Conservation (phyloP, 2,888 invertebrate genomes). For the Pseudococcus viburni region DNA sequence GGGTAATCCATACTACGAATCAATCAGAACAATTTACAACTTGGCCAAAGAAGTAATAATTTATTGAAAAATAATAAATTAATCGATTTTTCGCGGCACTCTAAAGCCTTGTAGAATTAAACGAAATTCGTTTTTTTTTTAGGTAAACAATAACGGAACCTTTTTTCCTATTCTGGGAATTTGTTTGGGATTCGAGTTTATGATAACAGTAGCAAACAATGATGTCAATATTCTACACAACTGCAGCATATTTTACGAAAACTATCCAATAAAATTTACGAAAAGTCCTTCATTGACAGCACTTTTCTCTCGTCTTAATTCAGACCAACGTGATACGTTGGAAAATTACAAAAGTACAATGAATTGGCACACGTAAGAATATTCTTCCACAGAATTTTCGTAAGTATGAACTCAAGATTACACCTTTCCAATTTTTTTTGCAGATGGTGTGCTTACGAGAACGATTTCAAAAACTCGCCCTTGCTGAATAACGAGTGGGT, state of each 20-base stretch:
- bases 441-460: constrained; percentile 47
- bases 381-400: too few species aligned
- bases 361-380: constrained; percentile 52
- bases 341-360: constrained; percentile 10
- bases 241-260: constrained; percentile 41
- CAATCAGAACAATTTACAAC: constrained; percentile 77
- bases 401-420: too few species aligned
- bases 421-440: background rate
- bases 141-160: constrained; percentile 78
- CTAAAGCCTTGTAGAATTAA: too few species aligned
- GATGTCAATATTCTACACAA: constrained; percentile 1
- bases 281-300: background rate
- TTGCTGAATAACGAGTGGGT: constrained; percentile 15
- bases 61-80: too few species aligned
- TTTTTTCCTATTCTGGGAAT: constrained; percentile 91
- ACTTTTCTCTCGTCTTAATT: constrained; percentile 23
- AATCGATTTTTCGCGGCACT: too few species aligned
- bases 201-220: constrained; percentile 76
- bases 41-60: constrained; percentile 69
- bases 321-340: background rate
- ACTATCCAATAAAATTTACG: constrained; percentile 37
- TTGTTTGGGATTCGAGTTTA: constrained; percentile 89
- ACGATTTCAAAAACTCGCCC: constrained; percentile 11
- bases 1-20: constrained; percentile 75
- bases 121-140: constrained; percentile 65